A percentile compares a stretch with the other conserved stretches of the same genome.
Conservation (phyloP, 2,888 invertebrate species). For the Iselma pallidipennis region DNA sequence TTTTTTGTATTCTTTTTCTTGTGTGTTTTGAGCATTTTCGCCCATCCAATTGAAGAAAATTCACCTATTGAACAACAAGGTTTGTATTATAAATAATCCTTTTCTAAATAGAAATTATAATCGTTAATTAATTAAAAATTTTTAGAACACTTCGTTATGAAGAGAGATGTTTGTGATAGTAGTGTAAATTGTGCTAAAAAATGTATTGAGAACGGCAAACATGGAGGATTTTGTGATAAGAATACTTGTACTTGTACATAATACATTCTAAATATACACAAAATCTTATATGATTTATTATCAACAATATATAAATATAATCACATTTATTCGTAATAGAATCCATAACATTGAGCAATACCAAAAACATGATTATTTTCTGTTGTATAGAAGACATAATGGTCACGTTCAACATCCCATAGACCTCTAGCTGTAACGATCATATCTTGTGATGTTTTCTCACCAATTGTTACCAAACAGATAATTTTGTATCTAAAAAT, state of each 20-base stretch:
- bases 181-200: neutral
- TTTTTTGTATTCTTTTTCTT: neutral
- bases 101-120: neutral
- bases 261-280: neutral
- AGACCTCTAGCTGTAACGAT: constrained; percentile 66
- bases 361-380: constrained; percentile 69
- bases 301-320: neutral
- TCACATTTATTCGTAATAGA: constrained; percentile 67
- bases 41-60: neutral
- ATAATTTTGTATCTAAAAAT: constrained; percentile 68
- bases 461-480: constrained; percentile 67
- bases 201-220: constrained; percentile 1
- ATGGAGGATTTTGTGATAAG: neutral
- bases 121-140: neutral
- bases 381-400: constrained; percentile 62
- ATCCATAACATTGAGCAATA: constrained; percentile 66
- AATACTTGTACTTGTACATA: neutral
- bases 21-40: neutral
- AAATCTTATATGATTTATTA: neutral
- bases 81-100: neutral
- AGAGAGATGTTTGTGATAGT: neutral
- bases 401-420: constrained; percentile 70
- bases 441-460: constrained; percentile 69
- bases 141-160: neutral
- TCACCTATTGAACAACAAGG: neutral